Base-by-base conservation (phyloP, 1,140 invertebrate species). In the Microplitis mediator region DNA sequence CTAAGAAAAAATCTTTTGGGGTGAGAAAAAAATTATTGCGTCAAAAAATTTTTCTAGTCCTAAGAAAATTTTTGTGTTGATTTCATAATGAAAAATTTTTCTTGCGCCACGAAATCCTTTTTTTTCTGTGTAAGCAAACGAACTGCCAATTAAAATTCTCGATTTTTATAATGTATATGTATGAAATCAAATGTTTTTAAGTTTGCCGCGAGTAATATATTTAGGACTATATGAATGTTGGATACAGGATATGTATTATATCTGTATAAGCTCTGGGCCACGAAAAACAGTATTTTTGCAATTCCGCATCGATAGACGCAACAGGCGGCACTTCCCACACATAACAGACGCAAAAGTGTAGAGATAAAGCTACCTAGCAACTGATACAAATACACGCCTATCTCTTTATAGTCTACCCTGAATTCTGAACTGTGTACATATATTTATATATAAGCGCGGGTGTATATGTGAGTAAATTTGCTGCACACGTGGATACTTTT, bases 291-390 rank as follows among this genome's bases (percentile, higher is more conserved):
- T 82, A 82, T 81, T 83, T 83, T 83, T 83, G 76, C 77, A 80
- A 83, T 82, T 81, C 80, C 80, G 79, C 80, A 72, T 75, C 74
- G 77, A 80, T 79, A 76, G 75, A 78, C 77, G 80, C 80, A 83
- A 82, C 82, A 83, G 82, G 80, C 82, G 76, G 79, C 77, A 78
- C 79, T 83, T 83, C 80, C 78, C 82, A 82, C 77, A 83, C 75
- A 75, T 14, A 54, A 64, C 60, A 39, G 14, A 14, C 52, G 36
- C 52, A 61, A 71, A 62, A 65, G 56, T 52, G 61, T 60, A 63
- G 50, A 54, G n/a, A 23, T 14, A 34, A 63, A 32, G 31, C 11
- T 61, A 34, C 58, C 11, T 4, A 63, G 61, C 4, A 52, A 51
- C 8, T 68, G 32, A 35, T 34, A 34, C 51, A 56, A 35, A 61